Evolutionary conservation across 2,888 invertebrate species (phyloP).

Genomic region (Dione vanillae): DNA sequence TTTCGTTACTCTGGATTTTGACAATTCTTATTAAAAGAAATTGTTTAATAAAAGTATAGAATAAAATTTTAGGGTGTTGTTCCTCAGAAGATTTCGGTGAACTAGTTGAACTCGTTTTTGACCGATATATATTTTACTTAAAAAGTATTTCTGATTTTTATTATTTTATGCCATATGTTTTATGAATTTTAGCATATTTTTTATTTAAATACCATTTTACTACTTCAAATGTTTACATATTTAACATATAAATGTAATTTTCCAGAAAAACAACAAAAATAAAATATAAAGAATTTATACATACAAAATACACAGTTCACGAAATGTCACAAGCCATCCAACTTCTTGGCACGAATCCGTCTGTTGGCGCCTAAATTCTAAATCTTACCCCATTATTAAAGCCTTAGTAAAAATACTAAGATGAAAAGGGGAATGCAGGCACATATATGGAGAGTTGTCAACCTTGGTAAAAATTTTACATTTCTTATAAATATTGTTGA

Average conservation of each 20-base stretch:
- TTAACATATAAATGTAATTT: background rate
- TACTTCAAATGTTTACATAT: no score
- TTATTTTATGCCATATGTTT: no score
- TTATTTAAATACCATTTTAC: no score
- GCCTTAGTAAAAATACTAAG: conserved; percentile 32
- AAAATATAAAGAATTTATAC: background rate
- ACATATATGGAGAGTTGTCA: conserved; percentile 1
- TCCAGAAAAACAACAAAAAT: background rate
- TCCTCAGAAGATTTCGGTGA: no score
- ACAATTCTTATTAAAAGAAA: conserved; percentile 4
- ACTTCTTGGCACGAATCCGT: conserved; percentile 39
- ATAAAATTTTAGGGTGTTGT: no score
- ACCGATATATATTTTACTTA: no score
- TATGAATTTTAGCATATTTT: no score
- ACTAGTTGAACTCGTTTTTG: no score
- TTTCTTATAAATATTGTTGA: no score
- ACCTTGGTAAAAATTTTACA: background rate
- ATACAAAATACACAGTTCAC: background rate
- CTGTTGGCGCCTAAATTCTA: conserved; percentile 45
- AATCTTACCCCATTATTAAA: conserved; percentile 43
- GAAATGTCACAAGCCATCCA: conserved; percentile 26
- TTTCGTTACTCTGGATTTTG: conserved; percentile 30
- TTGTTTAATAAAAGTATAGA: no score
- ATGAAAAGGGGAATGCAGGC: conserved; percentile 6
- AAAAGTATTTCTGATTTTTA: no score